A percentile compares a stretch with the other conserved stretches of the same genome.
These are phyloP conservation scores for Dendrophyllia cribrosa DNA, from an alignment of 64 coral and sea anemone species.

Conservation along the genomic window DNA sequence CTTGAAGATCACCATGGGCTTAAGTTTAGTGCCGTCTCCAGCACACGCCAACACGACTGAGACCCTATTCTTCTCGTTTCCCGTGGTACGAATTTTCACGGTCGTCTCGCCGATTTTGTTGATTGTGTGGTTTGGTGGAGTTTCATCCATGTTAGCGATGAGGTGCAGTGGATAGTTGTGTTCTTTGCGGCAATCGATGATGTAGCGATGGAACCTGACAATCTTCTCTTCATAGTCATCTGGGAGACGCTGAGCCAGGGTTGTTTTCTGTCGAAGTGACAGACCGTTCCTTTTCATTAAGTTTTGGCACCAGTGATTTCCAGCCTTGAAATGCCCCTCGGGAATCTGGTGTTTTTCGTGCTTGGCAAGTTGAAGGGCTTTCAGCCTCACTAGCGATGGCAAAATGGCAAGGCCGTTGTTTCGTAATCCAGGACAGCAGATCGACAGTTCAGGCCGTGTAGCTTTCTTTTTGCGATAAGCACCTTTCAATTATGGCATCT, in stretches of 20 bases:
- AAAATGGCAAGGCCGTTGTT: slow-evolving; percentile 42
- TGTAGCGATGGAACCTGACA: slow-evolving; percentile 26
- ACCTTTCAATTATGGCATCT: background rate
- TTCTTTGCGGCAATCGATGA: slow-evolving; percentile 31
- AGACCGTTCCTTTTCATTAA: slow-evolving; percentile 41
- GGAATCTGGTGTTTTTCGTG: slow-evolving; percentile 48
- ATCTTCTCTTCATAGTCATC: no score
- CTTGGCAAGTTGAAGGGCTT: slow-evolving; percentile 31
- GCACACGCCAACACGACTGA: background rate
- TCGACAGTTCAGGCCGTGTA: background rate
- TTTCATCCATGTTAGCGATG: slow-evolving; percentile 66
- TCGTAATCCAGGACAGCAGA: background rate
- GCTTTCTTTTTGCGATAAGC: background rate
- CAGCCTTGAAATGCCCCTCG: slow-evolving; percentile 13
- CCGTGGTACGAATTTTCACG: slow-evolving; percentile 26
- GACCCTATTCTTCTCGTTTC: no score
- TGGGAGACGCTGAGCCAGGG: slow-evolving; percentile 55
- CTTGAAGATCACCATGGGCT: slow-evolving; percentile 16
- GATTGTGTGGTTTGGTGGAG: slow-evolving; percentile 21
- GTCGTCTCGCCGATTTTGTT: slow-evolving; percentile 28
- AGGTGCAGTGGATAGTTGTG: slow-evolving; percentile 50
- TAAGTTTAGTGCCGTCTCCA: background rate
- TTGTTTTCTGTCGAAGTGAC: slow-evolving; percentile 54
- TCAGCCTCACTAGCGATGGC: background rate
- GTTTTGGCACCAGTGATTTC: slow-evolving; percentile 1